These are phyloP conservation scores for roundworm (Caenorhabditis elegans) DNA, from an alignment of 1,140 invertebrate species.

Conservation along the genomic window DNA sequence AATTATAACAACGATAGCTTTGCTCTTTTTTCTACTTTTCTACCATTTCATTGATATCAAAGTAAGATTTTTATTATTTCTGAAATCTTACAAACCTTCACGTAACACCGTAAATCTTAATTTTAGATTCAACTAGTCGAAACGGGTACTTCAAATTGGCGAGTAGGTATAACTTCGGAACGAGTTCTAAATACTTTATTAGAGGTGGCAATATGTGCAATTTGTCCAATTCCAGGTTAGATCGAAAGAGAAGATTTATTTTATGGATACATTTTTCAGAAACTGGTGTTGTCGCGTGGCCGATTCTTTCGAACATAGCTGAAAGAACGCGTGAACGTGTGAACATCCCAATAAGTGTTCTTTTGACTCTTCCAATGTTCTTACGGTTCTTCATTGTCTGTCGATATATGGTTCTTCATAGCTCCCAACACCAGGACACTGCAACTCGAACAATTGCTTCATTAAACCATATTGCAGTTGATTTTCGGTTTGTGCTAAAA, in stretches of 20 bases:
- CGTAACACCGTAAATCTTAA: too few species aligned
- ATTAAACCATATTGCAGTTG: conserved; percentile 98
- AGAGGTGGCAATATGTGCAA: conserved; percentile 59
- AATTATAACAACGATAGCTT: conserved; percentile 52
- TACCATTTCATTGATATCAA: conserved; percentile 55
- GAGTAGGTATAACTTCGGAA: conserved; percentile 42
- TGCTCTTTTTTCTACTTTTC: conserved; percentile 53
- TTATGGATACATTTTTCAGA: too few species aligned
- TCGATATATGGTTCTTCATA: conserved; percentile 96
- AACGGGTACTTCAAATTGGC: conserved; percentile 54
- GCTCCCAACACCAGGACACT: conserved; percentile 93
- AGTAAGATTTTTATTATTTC: conserved; percentile 23
- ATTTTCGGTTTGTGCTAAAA: conserved; percentile 97
- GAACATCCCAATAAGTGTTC: conserved; percentile 74
- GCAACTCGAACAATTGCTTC: conserved; percentile 80
- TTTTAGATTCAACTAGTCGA: conserved; percentile 56
- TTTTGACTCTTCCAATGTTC: conserved; percentile 98
- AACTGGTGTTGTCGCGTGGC: conserved; percentile 47
- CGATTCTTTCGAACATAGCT: conserved; percentile 38
- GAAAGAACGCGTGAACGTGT: conserved; percentile 4
- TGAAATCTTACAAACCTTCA: not conserved
- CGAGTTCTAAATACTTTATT: conserved; percentile 51
- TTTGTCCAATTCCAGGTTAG: conserved; percentile 59
- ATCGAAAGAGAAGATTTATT: too few species aligned
- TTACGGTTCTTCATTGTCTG: conserved; percentile 96